These are phyloP conservation scores for Trachops cirrhosus DNA, from an alignment of 2,797 vertebrate genomes.

Conservation along the genomic window DNA sequence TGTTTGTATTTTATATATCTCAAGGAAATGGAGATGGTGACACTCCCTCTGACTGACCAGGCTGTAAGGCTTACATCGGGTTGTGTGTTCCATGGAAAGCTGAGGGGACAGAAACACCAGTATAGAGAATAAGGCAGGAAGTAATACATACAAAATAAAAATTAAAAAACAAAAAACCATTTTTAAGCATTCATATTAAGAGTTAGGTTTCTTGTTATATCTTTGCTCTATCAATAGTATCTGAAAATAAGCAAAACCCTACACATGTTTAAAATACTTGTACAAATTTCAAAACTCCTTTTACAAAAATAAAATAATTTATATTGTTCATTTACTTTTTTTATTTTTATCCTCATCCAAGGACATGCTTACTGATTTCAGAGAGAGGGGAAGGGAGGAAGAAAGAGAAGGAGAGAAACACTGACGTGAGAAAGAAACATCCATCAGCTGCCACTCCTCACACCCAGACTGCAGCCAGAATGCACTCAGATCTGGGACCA, in stretches of 20 bases:
- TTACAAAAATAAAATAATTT: slow-evolving; percentile 12
- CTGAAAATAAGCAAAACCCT: neutral
- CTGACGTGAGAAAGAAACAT: neutral
- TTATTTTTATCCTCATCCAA: neutral
- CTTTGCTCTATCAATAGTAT: neutral
- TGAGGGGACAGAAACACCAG: slow-evolving; percentile 70
- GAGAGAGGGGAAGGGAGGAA: neutral
- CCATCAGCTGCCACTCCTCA: neutral
- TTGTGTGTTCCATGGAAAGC: slow-evolving; percentile 59
- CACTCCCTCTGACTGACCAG: slow-evolving; percentile 62
- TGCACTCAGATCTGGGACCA: no score
- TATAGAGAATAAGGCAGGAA: slow-evolving; percentile 45
- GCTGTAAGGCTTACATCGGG: slow-evolving; percentile 61
- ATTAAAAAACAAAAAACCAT: neutral
- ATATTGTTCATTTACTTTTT: neutral
- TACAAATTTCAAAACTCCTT: slow-evolving; percentile 28
- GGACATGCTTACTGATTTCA: neutral
- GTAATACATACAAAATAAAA: slow-evolving; percentile 9
- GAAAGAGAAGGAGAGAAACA: neutral
- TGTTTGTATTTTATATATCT: slow-evolving; percentile 67
- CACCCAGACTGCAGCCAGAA: no score
- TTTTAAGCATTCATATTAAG: neutral
- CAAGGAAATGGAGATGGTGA: slow-evolving; percentile 68
- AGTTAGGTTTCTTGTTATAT: slow-evolving; percentile 43
- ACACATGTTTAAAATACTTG: neutral